These are phyloP conservation scores for Rhodinocichla rosea DNA, from an alignment of 2,113 vertebrate genomes.

Conservation along the genomic window DNA sequence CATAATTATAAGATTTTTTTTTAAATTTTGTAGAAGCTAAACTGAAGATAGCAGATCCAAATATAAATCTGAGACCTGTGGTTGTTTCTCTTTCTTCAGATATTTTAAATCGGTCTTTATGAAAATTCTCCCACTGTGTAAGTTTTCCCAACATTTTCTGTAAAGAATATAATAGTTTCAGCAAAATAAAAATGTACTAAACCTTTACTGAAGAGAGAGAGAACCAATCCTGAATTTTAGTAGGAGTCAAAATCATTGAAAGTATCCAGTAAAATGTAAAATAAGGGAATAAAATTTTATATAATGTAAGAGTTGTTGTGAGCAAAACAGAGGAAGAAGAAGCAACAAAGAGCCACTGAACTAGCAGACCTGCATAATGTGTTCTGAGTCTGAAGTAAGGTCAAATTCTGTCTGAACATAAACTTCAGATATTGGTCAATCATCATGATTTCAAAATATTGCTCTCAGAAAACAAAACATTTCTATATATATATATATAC, in stretches of 20 bases:
- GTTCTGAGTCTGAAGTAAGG: neutral
- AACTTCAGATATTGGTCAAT: neutral
- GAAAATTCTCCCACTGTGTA: neutral
- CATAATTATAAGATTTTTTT: neutral
- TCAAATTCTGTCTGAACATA: too few species aligned
- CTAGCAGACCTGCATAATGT: neutral
- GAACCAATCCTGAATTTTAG: neutral
- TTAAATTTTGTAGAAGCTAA: neutral
- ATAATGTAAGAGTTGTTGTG: neutral
- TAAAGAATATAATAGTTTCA: neutral
- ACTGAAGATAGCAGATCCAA: neutral
- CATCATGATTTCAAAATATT: neutral
- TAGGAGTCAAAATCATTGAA: neutral
- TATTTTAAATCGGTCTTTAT: neutral
- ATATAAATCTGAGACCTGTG: neutral
- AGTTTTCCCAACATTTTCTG: neutral
- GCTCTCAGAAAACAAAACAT: neutral
- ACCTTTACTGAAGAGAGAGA: neutral
- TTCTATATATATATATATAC: too few species aligned
- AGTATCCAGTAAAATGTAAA: neutral
- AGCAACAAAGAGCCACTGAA: neutral
- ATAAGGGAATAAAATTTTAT: neutral
- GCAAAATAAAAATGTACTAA: neutral
- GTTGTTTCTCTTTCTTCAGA: neutral
- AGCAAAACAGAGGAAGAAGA: neutral